phyloP scores from a whole-genome alignment of 2,797 vertebrate species.

The Sebastiscus tertius region DNA sequence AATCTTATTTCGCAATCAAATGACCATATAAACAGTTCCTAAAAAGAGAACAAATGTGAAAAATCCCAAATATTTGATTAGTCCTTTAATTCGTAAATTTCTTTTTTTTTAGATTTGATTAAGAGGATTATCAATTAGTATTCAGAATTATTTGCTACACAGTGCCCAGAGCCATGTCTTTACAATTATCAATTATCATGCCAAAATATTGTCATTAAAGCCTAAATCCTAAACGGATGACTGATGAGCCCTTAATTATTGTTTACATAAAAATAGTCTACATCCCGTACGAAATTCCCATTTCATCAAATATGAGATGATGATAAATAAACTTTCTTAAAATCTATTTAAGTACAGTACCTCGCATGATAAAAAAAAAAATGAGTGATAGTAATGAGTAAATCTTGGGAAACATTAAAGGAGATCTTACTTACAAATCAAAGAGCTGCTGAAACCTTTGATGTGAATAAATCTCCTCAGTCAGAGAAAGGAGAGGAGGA shows the following conservation, averaged over 20 bases:
- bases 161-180: neutral
- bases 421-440: conserved; percentile 21
- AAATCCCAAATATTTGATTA: neutral
- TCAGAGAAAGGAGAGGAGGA: neutral
- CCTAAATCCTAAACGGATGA: neutral
- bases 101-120: neutral
- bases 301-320: neutral
- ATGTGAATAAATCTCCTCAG: neutral
- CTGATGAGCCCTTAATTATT: neutral
- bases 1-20: neutral
- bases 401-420: neutral
- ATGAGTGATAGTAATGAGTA: neutral
- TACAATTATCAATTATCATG: neutral
- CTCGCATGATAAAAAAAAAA: neutral
- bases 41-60: neutral
- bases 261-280: neutral
- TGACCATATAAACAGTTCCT: neutral
- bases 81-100: neutral
- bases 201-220: neutral
- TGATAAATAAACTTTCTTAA: neutral
- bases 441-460: neutral
- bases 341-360: neutral
- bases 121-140: neutral
- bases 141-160: neutral
- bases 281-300: neutral